Evolutionary conservation across 2,888 invertebrate species (phyloP), one percentile per base, ranked within the genome.

Genomic region (Willowsia nigromaculata): DNA sequence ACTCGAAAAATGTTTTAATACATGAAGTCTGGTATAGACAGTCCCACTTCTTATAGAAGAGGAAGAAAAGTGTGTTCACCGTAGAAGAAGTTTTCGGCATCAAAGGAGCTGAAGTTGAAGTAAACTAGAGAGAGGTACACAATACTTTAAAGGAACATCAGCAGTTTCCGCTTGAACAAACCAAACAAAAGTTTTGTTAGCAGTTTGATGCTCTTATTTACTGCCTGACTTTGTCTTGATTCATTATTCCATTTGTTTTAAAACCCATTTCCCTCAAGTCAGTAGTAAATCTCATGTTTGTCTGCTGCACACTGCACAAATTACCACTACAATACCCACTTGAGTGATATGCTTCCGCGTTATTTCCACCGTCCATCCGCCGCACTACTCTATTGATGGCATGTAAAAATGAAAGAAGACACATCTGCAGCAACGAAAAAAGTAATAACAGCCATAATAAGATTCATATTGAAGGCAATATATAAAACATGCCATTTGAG

Each of bases 401-500:
- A 71, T 71, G 40, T 62, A 40, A n/a, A 74, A 82, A 88, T 59
- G 22, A n/a, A n/a, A n/a, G n/a, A 88, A 88, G 84, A 65, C 84
- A 83, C 88, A 88, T 88, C 88, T 88, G 88, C 88, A 84, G 53
- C 22, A 82, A 27, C 25, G 40, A 76, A 76, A 87, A 82, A 82
- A 76, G 43, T 74, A 9, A 43, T 27, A 76, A 50, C 5, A 9
- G 53, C n/a, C 3, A 62, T 62, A 74, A 82, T 78, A 85, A 85
- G 71, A 81, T 85, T 89, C 85, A 85, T 84, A 89, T 56, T 74
- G 83, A 62, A 71, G 50, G 30, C 27, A 71, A 71, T 68, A 68
- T 68, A 83, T 50, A 71, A 83, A 68, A 53, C 50, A 83, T 83
- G 27, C 11, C 62, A 22, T 33, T 65, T 47, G 15, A 47, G 62